These are phyloP conservation scores for Chymomyza amoena DNA, from an alignment of 2,888 invertebrate species.

Conservation along the genomic window DNA sequence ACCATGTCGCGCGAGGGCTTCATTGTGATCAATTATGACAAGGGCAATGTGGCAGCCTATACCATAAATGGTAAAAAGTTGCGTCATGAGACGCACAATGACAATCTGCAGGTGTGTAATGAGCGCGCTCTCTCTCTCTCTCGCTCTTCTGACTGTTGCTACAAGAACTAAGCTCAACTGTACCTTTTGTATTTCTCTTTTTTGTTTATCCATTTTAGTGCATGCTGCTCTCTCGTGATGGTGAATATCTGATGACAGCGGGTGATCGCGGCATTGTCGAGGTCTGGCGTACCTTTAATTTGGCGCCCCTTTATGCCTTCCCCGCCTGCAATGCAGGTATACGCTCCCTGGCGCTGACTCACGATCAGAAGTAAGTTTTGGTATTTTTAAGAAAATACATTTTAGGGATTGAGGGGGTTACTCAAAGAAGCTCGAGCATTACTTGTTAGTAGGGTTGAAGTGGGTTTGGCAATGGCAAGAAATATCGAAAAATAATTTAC, in stretches of 20 bases:
- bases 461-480: no score
- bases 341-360: conserved; percentile 95
- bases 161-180: no score
- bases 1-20: conserved; percentile 98
- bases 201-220: conserved; percentile 82
- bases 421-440: no score
- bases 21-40: conserved; percentile 95
- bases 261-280: conserved; percentile 98
- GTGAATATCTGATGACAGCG: conserved; percentile 98
- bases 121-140: not conserved
- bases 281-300: conserved; percentile 98
- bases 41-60: conserved; percentile 94
- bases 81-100: conserved; percentile 94
- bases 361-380: conserved; percentile 95
- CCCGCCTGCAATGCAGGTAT: conserved; percentile 98
- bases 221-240: conserved; percentile 96
- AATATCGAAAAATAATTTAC: no score
- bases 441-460: no score
- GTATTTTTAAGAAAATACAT: no score
- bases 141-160: not conserved
- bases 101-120: conserved; percentile 90
- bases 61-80: conserved; percentile 95
- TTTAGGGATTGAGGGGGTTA: no score
- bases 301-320: conserved; percentile 98
- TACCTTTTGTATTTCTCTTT: conserved; percentile 36